Percentiles rank a stretch among this genome's conserved stretches.
These are phyloP conservation scores for Ailuropoda melanoleuca DNA, from an alignment of 2,113 vertebrate genomes.

Conservation along the genomic window DNA sequence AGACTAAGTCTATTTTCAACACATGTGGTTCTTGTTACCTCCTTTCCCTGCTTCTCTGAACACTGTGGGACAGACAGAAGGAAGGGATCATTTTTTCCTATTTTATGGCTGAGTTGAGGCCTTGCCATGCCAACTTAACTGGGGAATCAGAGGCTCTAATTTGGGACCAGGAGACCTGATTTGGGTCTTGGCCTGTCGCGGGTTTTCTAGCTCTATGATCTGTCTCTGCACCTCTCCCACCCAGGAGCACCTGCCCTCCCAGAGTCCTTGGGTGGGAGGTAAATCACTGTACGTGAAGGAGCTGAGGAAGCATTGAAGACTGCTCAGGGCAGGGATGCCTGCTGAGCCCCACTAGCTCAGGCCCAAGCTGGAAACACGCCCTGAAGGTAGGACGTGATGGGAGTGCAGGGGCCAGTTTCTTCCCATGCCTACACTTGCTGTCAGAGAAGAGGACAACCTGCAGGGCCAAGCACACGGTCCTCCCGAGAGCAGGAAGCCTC, in stretches of 20 bases:
- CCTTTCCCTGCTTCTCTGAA: too few species aligned
- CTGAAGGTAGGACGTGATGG: background rate
- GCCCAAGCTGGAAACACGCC: background rate
- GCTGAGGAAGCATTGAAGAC: background rate
- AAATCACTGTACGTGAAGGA: background rate
- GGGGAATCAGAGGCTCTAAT: background rate
- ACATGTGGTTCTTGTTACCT: background rate
- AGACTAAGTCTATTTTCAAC: background rate
- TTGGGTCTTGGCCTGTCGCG: background rate
- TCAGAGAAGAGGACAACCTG: background rate
- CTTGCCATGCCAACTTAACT: too few species aligned
- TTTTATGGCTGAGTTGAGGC: background rate
- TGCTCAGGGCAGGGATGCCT: background rate
- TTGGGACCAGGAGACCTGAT: background rate
- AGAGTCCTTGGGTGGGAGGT: background rate
- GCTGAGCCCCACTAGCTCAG: background rate
- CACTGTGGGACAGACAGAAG: background rate
- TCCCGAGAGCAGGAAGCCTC: background rate
- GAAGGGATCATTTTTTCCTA: background rate
- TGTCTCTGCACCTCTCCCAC: background rate
- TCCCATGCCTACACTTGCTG: rapidly evolving
- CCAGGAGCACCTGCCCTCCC: background rate
- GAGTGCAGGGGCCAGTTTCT: too few species aligned
- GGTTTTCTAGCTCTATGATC: background rate
- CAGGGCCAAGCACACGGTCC: rapidly evolving